These are phyloP conservation scores for Pterocles gutturalis DNA, from an alignment of 2,113 vertebrate species.

Conservation along the genomic window DNA sequence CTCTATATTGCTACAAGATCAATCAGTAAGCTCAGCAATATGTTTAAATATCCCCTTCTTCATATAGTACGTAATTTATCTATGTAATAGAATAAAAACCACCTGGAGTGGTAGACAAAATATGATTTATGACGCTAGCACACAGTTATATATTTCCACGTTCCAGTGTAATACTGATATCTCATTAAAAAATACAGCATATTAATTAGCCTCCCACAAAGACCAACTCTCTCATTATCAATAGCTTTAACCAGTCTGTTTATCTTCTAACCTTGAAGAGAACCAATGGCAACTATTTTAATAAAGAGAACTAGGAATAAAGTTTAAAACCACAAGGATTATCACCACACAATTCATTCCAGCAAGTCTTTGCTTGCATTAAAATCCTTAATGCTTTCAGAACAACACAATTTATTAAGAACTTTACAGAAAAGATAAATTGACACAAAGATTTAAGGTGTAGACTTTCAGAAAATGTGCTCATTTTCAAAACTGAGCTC, in stretches of 20 bases:
- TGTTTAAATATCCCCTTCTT: neutral
- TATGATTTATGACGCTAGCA: neutral
- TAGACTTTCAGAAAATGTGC: neutral
- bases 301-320: neutral
- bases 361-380: neutral
- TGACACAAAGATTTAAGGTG: neutral
- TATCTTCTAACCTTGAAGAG: neutral
- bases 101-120: neutral
- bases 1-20: neutral
- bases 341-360: neutral
- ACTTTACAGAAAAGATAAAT: neutral
- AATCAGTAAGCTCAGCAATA: neutral
- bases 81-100: neutral
- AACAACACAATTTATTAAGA: neutral
- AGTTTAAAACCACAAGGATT: neutral
- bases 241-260: neutral
- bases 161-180: neutral
- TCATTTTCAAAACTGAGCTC: neutral
- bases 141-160: neutral
- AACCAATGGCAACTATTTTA: neutral
- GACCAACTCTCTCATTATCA: neutral
- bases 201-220: neutral
- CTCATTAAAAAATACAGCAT: neutral
- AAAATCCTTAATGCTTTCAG: neutral
- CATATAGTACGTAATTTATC: neutral